Percentiles rank a stretch among this genome's conserved stretches.
These are phyloP conservation scores for Bungarus multicinctus DNA, from an alignment of 2,113 vertebrate genomes.

Conservation along the genomic window DNA sequence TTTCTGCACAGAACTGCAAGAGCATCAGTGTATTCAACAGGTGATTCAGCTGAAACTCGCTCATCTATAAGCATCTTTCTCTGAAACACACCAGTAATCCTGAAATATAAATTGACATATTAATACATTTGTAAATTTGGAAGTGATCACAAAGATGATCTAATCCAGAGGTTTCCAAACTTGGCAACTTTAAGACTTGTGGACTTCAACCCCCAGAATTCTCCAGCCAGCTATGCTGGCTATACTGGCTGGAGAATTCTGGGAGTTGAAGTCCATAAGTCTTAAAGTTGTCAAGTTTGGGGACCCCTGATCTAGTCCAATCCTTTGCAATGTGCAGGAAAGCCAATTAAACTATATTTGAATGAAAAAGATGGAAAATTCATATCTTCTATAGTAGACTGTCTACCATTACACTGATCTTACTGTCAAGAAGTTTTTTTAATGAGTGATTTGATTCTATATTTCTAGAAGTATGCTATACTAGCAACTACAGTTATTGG, in stretches of 20 bases:
- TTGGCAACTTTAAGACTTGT: too few relatives aligned
- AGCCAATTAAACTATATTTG: background rate
- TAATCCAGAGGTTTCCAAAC: background rate
- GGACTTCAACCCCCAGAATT: too few relatives aligned
- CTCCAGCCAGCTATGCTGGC: too few relatives aligned
- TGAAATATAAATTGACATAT: background rate
- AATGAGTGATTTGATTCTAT: background rate
- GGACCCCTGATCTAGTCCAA: background rate
- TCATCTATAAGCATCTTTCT: background rate
- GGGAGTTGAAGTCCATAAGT: too few relatives aligned
- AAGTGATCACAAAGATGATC: background rate
- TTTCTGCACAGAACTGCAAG: constrained; percentile 4
- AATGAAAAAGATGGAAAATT: background rate
- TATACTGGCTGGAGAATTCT: too few relatives aligned
- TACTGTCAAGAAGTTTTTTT: background rate
- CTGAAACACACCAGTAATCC: background rate
- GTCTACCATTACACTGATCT: background rate
- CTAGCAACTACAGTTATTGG: background rate
- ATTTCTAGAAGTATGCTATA: background rate
- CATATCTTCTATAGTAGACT: background rate
- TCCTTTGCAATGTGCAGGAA: background rate
- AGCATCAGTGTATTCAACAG: background rate
- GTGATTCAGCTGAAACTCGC: background rate
- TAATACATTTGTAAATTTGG: background rate
- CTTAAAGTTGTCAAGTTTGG: too few relatives aligned